Percentiles rank a stretch among this genome's conserved stretches.
These are phyloP conservation scores for Beaufortia kweichowensis DNA, from an alignment of 2,113 vertebrate species.

Conservation along the genomic window DNA sequence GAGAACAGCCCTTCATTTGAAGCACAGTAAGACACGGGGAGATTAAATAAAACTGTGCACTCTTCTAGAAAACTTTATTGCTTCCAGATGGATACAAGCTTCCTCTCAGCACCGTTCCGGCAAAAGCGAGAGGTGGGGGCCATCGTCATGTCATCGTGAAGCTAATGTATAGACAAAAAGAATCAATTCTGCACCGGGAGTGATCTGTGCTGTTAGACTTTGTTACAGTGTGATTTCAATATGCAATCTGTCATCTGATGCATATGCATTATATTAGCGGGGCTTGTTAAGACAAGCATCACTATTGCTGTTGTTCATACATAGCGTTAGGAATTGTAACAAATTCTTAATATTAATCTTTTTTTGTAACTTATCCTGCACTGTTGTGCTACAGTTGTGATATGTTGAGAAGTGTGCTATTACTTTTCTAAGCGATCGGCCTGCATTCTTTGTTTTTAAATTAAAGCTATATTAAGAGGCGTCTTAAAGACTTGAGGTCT, in stretches of 20 bases:
- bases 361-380: too few species aligned
- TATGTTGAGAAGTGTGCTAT: too few species aligned
- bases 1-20: slow-evolving; percentile 84
- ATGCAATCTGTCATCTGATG: neutral
- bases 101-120: slow-evolving; percentile 79
- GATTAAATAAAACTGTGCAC: slow-evolving; percentile 89
- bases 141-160: slow-evolving; percentile 69
- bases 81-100: slow-evolving; percentile 87
- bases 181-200: slow-evolving; percentile 50
- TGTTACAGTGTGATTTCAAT: slow-evolving; percentile 17
- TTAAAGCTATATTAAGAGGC: too few species aligned
- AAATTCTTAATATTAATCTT: too few species aligned
- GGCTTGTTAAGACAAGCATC: neutral
- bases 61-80: slow-evolving; percentile 89
- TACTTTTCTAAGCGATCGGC: too few species aligned
- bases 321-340: neutral
- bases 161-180: slow-evolving; percentile 58
- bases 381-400: too few species aligned
- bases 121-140: slow-evolving; percentile 70
- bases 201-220: slow-evolving; percentile 41
- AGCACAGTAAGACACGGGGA: slow-evolving; percentile 85
- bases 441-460: too few species aligned
- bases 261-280: neutral
- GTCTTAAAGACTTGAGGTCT: too few species aligned
- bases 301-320: neutral